Base-by-base conservation (phyloP, 2,113 vertebrate species). In the Sphyrna mokarran region DNA sequence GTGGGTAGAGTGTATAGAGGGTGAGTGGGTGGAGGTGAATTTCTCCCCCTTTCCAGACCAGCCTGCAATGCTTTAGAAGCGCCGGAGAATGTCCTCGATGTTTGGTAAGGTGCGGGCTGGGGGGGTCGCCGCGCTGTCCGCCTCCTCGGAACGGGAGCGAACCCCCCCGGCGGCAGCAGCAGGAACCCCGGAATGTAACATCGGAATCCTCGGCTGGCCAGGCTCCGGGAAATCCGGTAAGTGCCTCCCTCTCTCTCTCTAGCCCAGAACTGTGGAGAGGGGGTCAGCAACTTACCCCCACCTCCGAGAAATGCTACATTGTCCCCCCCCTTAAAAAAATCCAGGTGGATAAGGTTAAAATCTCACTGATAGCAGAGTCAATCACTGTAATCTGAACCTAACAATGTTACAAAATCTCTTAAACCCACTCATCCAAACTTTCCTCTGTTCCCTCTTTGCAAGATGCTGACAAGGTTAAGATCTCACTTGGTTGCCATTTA, bases 201-300 rank as follows among this genome's bases (percentile, higher is more conserved):
- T 99, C 96, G 98, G 97, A n/a, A 97, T 99, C 94, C 97, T 99
- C 95, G 98, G 98, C 61, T 98, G 98, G 95, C 97, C 96, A 93
- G 98, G 98, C 48, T 98, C 97, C 0, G 98, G 98, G 61, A 99
- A 99, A 96, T 99, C 98, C 96, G 98, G 98, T 99, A 96, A 98
- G 98, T 95, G 87, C 0, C 23, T 26, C 22, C 4, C 78, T 83
- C 11, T 18, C 14, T 37, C 80, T 43, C 40, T 22, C 23, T 26
- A 26, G 22, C 26, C 70, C 70, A 72, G 70, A 23, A 23, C 69
- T 70, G 69, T 48, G 20, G 26, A 2, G 20, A 20, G 20, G 6
- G 22, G 69, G 69, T 70, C 69, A 70, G 20, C 48, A 54, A 54
- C 48, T 54, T 54, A 54, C 48, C 48, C 48, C 48, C 48, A 54